A percentile compares a stretch with the other conserved stretches of the same genome.
Conservation (phyloP, 2,797 vertebrate species). For the Emydoidea blandingii region DNA sequence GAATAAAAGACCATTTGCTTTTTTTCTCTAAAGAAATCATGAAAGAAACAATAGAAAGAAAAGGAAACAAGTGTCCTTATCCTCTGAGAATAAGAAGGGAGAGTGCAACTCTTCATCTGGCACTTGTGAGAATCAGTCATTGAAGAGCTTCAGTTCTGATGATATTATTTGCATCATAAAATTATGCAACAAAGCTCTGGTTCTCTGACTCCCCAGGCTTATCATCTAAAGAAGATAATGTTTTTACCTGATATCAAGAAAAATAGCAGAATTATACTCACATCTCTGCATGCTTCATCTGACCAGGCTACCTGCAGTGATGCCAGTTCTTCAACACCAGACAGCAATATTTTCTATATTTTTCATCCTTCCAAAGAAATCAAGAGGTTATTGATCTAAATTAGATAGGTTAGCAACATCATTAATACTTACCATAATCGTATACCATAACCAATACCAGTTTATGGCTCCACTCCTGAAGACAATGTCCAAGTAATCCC, state of each 20-base stretch:
- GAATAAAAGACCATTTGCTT: not conserved
- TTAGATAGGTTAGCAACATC: not conserved
- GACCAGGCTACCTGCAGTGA: not conserved
- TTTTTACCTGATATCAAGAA: not conserved
- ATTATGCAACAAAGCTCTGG: not conserved
- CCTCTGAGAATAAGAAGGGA: not conserved
- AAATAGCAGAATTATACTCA: not conserved
- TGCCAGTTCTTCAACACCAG: not conserved
- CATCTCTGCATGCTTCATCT: not conserved
- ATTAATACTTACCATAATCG: not conserved
- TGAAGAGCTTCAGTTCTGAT: not conserved
- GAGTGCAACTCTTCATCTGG: not conserved
- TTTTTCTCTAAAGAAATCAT: not conserved
- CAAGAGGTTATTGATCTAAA: not conserved
- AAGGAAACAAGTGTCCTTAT: not conserved
- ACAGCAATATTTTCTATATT: not conserved
- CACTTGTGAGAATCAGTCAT: not conserved
- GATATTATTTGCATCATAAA: not conserved
- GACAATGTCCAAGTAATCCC: not conserved
- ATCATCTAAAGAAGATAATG: not conserved
- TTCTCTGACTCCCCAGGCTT: not conserved
- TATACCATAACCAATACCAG: not conserved
- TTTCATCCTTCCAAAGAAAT: constrained; percentile 1
- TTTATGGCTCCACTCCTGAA: not conserved
- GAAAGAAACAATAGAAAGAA: not conserved